Conservation (phyloP, 1,140 invertebrate species). For the Ceratina australensis region DNA sequence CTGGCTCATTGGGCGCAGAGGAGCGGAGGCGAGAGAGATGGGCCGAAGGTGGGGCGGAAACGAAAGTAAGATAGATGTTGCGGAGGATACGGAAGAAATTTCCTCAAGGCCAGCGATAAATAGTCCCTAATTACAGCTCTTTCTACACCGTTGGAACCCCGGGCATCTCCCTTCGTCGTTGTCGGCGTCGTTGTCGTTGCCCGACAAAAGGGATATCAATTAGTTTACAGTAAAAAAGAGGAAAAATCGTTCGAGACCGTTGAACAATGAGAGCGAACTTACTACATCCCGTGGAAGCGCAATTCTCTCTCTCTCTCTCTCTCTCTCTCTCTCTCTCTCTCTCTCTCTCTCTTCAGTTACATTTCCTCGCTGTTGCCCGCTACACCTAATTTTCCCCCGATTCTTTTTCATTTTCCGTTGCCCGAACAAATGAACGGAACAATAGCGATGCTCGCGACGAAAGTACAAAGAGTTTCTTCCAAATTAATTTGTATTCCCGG, state of each 20-base stretch:
- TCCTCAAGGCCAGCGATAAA: conserved; percentile 64
- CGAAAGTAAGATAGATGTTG: conserved; percentile 64
- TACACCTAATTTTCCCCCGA: neutral
- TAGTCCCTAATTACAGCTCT: conserved; percentile 59
- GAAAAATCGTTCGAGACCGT: conserved; percentile 2
- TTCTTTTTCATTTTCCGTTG: neutral
- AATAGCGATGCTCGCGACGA: neutral
- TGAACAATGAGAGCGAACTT: conserved; percentile 46
- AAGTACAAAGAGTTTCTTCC: neutral
- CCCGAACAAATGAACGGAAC: conserved; percentile 10
- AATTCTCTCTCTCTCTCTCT: neutral
- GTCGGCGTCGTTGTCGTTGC: conserved; percentile 25
- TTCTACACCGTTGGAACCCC: conserved; percentile 37
- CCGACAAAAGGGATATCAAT: conserved; percentile 57
- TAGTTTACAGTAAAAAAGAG: conserved; percentile 39
- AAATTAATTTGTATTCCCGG: conserved; percentile 45
- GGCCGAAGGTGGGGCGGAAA: conserved; percentile 13
- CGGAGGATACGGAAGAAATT: conserved; percentile 57
- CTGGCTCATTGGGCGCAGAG: conserved; percentile 11
- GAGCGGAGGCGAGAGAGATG: neutral
- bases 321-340: neutral
- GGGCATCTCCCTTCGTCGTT: neutral
- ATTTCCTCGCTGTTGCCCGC: conserved; percentile 1
- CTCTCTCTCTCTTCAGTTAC: neutral
- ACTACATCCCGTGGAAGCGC: neutral